Percentiles rank a stretch among this genome's conserved stretches.
Evolutionary conservation across 2,113 vertebrate genomes (phyloP).

Genomic region (Ploceus nigricollis): DNA sequence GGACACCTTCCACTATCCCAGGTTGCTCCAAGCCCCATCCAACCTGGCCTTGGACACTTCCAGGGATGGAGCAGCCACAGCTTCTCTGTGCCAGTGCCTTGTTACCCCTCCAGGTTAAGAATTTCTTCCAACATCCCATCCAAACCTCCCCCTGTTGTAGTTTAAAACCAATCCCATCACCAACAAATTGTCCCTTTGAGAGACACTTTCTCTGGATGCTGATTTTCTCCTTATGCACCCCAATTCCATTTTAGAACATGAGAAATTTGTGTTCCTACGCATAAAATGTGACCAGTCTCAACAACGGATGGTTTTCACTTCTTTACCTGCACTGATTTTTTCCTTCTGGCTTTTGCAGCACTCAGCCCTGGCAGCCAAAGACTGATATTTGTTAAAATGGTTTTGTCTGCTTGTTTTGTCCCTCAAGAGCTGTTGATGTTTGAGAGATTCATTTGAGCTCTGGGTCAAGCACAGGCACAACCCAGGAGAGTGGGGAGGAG

Average conservation of each 20-base stretch:
- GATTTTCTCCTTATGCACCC: not conserved
- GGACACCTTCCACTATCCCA: not conserved
- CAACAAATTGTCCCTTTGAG: not conserved
- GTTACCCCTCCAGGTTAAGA: too few relatives aligned
- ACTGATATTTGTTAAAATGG: not conserved
- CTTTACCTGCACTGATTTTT: not conserved
- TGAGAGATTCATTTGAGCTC: not conserved
- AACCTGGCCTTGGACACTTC: fast-evolving
- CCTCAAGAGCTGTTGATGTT: not conserved
- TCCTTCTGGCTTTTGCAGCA: not conserved
- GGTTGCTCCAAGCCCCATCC: fast-evolving
- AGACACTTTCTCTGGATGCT: not conserved
- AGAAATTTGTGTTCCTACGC: not conserved
- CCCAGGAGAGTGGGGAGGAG: not conserved
- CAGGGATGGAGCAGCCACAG: not conserved
- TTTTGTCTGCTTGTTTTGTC: not conserved
- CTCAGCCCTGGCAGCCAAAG: not conserved
- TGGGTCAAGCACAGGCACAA: not conserved
- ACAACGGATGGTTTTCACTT: not conserved
- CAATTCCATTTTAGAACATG: not conserved
- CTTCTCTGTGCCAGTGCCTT: not conserved
- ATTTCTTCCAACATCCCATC: not conserved
- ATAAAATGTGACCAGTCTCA: not conserved
- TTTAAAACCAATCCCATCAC: not conserved
- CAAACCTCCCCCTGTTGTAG: not conserved